Evolutionary conservation across 2,113 vertebrate genomes (phyloP), one percentile per base, ranked within the genome.

Genomic region (Cyanoramphus novaezelandiae): DNA sequence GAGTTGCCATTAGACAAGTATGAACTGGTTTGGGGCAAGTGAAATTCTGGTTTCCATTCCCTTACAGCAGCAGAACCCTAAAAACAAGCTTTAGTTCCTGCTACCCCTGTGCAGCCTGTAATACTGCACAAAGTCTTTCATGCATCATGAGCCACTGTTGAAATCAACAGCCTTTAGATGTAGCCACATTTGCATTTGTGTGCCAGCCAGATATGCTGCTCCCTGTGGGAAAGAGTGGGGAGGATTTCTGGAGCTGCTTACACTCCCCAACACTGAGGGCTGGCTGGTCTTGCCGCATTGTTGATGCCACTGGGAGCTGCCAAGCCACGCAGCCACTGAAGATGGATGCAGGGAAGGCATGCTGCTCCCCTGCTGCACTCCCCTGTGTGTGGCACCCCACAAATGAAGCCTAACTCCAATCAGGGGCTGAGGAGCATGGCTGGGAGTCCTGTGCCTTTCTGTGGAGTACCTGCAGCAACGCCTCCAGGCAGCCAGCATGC

Each of bases 231-330:
- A 78, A 31, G 28, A 44, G 43, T 2, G 2, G 8, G 12, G 41
- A 44, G 37, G 28, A 50, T 63, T 78, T 31, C 46, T 23, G 76
- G 60, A 84, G 46, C 55, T 50, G 50, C 19, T 52, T 82, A 52
- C 0, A 0, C 49, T 50, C 28, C 18, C 27, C 28, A 62, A 0
- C 29, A 78, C 28, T 8, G 14, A 46, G 17, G 47, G 78, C 57
- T 0, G 47, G 78, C 62, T 0, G 0, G 28, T 47, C 43, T 71
- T 6, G 9, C 3, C 17, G 14, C 1, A 0, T 6, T 0, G 4
- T 12, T 17, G 71, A 41, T 29, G 78, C 47, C 27, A 8, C n/a
- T 9, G 18, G 67, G 82, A 78, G 60, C 52, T 39, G 21, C 47
- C 1, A 7, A 43, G 37, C 47, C 67, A 33, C 46, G 27, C 7